Evolutionary conservation across 2,113 vertebrate species (phyloP).

Genomic region (Oncorhynchus keta): DNA sequence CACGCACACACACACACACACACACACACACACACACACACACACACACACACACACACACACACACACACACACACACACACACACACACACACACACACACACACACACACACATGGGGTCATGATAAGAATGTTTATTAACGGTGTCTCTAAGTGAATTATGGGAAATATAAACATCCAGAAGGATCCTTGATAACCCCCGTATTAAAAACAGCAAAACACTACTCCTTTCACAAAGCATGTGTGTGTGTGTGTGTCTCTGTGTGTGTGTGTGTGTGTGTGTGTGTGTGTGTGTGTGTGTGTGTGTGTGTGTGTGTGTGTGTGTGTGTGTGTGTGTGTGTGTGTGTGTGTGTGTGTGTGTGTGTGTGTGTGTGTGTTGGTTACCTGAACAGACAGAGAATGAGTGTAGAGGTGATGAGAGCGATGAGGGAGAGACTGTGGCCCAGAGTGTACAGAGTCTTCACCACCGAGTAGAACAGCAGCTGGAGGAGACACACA

Average conservation of each 20-base stretch:
- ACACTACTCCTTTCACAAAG: background rate
- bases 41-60: slow-evolving; percentile 18
- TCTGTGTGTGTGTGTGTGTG: no score
- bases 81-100: background rate
- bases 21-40: background rate
- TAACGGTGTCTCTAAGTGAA: slow-evolving; percentile 42
- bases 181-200: slow-evolving; percentile 45
- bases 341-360: background rate
- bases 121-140: slow-evolving; percentile 49
- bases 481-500: slow-evolving; percentile 66
- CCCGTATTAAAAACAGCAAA: background rate
- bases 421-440: slow-evolving; percentile 89
- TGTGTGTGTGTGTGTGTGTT: background rate
- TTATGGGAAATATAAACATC: slow-evolving; percentile 52
- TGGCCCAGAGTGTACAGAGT: slow-evolving; percentile 92
- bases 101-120: no score
- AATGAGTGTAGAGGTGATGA: slow-evolving; percentile 89
- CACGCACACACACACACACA: slow-evolving; percentile 13
- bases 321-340: background rate
- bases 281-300: no score
- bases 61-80: background rate
- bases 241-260: background rate
- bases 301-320: no score
- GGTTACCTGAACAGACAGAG: slow-evolving; percentile 90
- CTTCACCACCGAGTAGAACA: slow-evolving; percentile 88